Base-by-base conservation (phyloP, 2,797 vertebrate genomes). In the Sebastes vulpes region DNA sequence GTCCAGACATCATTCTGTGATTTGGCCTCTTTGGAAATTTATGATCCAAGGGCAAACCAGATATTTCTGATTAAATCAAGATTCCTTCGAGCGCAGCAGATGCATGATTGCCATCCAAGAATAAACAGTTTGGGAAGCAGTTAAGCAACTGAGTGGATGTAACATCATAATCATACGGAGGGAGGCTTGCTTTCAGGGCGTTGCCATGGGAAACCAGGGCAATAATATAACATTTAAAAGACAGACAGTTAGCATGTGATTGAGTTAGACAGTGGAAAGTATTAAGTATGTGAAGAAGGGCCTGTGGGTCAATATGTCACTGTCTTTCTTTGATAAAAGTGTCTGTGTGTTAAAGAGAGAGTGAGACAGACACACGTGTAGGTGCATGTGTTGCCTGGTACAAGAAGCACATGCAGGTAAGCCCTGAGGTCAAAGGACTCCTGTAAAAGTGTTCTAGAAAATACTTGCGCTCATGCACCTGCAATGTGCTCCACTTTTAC, bases 51-150 rank as follows among this genome's bases (percentile, higher is more conserved):
- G 74, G 79, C 72, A 82, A 77, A 76, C 42, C 86, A 88, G 72
- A 84, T 72, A 84, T 78, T 86, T 90, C 50, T 92, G 83, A 95
- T 94, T 92, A 90, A 88, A 84, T 70, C 82, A 85, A 90, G 88
- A 72, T 64, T 87, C 68, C 64, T 77, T 91, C 28, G 65, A 86
- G 68, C 23, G 18, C 72, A 78, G 32, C 79, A 84, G 79, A 87
- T 81, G 66, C 68, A 81, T 25, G 48, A 77, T 69, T 81, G 18
- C 79, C 67, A 46, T 83, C 76, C 81, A 90, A 86, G 87, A 87
- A 92, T 89, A 91, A 91, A 91, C 77, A 84, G 26, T 90, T 89
- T 90, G 88, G 63, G 26, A 89, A 84, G 60, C 61, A 72, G 66
- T 63, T 75, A 71, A 83, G 77, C 70, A 84, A 67, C 63, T 35